Conservation (phyloP, 2,888 invertebrate species). For the Athetis lepigone region DNA sequence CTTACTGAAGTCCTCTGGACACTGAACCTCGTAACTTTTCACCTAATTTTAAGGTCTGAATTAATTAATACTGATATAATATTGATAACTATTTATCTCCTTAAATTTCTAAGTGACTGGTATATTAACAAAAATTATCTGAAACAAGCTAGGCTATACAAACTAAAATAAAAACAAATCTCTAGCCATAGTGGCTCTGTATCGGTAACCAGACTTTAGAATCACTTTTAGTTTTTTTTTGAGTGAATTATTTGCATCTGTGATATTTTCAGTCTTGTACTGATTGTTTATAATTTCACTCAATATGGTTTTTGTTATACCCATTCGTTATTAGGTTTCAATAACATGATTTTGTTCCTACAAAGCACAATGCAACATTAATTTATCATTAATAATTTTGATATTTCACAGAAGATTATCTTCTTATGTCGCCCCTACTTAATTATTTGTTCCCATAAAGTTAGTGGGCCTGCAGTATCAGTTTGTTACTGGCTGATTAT, state of each 20-base stretch:
- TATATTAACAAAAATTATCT: not conserved
- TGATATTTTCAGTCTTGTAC: slow-evolving; percentile 87
- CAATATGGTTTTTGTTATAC: slow-evolving; percentile 57
- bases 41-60: not conserved
- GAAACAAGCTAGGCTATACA: slow-evolving; percentile 46
- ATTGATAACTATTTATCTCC: not conserved
- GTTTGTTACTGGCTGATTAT: slow-evolving; percentile 54
- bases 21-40: slow-evolving; percentile 2
- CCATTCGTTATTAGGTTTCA: slow-evolving; percentile 61
- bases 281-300: slow-evolving; percentile 83
- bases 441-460: slow-evolving; percentile 86
- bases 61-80: not conserved
- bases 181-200: slow-evolving; percentile 53
- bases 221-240: slow-evolving; percentile 50
- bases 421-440: slow-evolving; percentile 71
- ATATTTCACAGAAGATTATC: slow-evolving; percentile 69
- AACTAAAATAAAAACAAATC: slow-evolving; percentile 48
- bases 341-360: slow-evolving; percentile 65
- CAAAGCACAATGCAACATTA: slow-evolving; percentile 67
- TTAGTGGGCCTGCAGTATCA: slow-evolving; percentile 67
- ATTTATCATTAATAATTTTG: slow-evolving; percentile 67
- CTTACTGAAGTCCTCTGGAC: not conserved
- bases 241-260: slow-evolving; percentile 84
- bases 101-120: slow-evolving; percentile 13
- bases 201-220: slow-evolving; percentile 39